A percentile compares a stretch with the other conserved stretches of the same genome.
phyloP scores from a whole-genome alignment of 37 sponge, comb jelly and placozoan species.

The Ephydatia muelleri region DNA sequence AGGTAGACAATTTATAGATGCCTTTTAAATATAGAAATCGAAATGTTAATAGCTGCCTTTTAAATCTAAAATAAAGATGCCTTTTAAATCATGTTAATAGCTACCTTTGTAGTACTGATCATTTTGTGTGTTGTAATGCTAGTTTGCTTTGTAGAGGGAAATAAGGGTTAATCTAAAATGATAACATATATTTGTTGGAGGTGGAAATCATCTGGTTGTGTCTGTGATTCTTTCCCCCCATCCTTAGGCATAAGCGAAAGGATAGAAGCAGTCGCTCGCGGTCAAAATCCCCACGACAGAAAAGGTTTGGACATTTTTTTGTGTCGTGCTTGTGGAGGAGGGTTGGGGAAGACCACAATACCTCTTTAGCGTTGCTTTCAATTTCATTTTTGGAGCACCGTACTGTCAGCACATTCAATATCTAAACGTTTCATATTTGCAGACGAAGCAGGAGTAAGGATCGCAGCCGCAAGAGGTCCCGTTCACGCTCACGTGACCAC shows the following conservation, averaged over 20 bases:
- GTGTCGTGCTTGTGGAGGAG: neutral
- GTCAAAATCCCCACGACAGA: neutral
- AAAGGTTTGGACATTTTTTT: neutral
- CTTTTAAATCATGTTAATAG: too few species aligned
- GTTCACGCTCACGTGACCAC: constrained; percentile 8
- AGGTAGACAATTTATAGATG: neutral
- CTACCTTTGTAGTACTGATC: too few species aligned
- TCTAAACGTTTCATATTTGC: constrained; percentile 2
- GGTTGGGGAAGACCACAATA: neutral
- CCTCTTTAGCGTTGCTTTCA: neutral
- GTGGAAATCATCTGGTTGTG: neutral
- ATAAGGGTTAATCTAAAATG: too few species aligned
- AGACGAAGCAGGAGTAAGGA: constrained; percentile 16
- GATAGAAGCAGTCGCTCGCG: constrained; percentile 6
- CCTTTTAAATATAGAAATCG: too few species aligned
- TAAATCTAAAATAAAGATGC: too few species aligned
- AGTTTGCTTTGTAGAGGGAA: too few species aligned
- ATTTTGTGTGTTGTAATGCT: too few species aligned
- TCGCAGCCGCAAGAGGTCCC: constrained; percentile 39
- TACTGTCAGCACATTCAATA: too few species aligned
- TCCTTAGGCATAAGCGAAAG: constrained; percentile 30
- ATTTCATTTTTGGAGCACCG: too few species aligned
- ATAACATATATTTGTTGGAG: neutral
- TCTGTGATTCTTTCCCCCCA: neutral
- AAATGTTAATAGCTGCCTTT: too few species aligned